Base-by-base conservation (phyloP, 2,888 invertebrate species). In the Nezara viridula region DNA sequence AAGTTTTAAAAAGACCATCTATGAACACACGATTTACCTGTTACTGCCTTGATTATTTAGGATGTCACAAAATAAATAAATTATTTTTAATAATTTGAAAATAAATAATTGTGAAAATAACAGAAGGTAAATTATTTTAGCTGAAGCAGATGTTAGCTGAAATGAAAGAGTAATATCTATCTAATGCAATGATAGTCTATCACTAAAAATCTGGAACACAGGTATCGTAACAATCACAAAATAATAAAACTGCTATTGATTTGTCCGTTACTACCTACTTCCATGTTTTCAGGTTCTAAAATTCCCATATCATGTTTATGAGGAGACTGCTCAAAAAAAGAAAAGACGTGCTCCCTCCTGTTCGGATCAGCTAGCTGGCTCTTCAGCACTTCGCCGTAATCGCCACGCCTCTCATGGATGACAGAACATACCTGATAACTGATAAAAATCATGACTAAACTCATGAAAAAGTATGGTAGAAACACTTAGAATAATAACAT, bases 351-450 rank as follows among this genome's bases (percentile, higher is more conserved):
- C 86, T 94, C 93, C 92, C 94, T 94, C 85, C 96, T 93, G 21
- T 94, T 92, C 40, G 94, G 93, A 92, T 96, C 96, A 47, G 94
- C 93, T 85, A 96, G 93, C 92, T 96, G 96, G 92, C 96, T 96
- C 12, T 94, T 93, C 12, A 96, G 92, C 88, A 96, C 95, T 91
- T 94, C 94, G 89, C 94, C 94, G 92, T 95, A 96, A 89, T 95
- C 94, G 85, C 94, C 93, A 73, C 94, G 92, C 91, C 93, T 94
- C 92, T 96, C 95, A 92, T 96, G 95, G 86, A 97, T 92, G 92
- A 95, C 94, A 92, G 96, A 96, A 91, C 95, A 95, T 0, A 96
- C 96, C 90, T 95, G 94, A 92, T 94, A 96, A 92, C 96, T 94
- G 92, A 40, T 92, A 91, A 81, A 37, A 85, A 49, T 49, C 24